Percentiles rank a stretch among this genome's conserved stretches.
phyloP scores from a whole-genome alignment of 2,113 vertebrate species.

The Muntiacus reevesi region DNA sequence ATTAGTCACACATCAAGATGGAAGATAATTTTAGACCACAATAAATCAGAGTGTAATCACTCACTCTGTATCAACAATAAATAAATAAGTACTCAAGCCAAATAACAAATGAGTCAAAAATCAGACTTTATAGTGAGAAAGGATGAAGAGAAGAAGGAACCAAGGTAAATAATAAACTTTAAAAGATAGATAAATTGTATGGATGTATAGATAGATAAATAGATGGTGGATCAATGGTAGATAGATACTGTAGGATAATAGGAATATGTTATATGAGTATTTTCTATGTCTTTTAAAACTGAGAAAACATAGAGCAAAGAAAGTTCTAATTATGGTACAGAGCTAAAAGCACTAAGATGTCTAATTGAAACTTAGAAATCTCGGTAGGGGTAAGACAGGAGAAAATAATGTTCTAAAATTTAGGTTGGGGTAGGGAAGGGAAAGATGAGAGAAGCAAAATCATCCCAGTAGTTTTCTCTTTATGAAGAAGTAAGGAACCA shows the following conservation, averaged over 20 bases:
- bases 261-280: not conserved
- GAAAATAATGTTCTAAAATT: not conserved
- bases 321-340: not conserved
- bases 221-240: not conserved
- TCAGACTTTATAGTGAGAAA: not conserved
- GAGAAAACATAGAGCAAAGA: not conserved
- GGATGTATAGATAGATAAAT: not conserved
- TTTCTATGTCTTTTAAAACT: not conserved
- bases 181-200: not conserved
- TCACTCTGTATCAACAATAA: not conserved
- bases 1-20: not conserved
- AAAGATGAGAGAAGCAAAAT: not conserved
- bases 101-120: conserved; percentile 25
- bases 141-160: not conserved
- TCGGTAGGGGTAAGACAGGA: not conserved
- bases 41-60: not conserved
- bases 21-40: not conserved
- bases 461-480: not conserved
- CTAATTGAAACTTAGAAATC: not conserved
- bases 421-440: not conserved
- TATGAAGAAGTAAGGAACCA: not conserved
- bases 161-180: not conserved
- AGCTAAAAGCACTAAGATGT: not conserved
- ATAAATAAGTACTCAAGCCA: not conserved
- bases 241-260: not conserved